These are phyloP conservation scores for Remorina albescens DNA, from an alignment of 2,797 vertebrate species.

Conservation along the genomic window DNA sequence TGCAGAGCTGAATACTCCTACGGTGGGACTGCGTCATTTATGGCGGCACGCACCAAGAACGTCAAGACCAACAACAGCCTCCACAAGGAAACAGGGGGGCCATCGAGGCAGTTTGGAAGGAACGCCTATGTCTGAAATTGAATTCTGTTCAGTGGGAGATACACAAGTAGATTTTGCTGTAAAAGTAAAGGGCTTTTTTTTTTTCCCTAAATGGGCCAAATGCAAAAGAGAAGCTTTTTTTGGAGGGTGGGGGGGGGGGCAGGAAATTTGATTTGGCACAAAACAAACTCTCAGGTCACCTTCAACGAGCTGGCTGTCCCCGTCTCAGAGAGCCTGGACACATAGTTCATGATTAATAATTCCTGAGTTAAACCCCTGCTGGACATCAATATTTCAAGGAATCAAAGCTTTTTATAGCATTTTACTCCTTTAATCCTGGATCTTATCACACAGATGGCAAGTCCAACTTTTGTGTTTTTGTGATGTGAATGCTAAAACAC, in stretches of 20 bases:
- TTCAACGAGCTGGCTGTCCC: slow-evolving; percentile 50
- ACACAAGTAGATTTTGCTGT: slow-evolving; percentile 71
- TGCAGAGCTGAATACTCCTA: slow-evolving; percentile 83
- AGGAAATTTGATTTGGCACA: slow-evolving; percentile 73
- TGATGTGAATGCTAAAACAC: neutral
- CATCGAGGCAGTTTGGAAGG: slow-evolving; percentile 89
- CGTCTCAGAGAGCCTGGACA: slow-evolving; percentile 4
- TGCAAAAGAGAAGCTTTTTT: slow-evolving; percentile 43
- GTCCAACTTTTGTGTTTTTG: neutral
- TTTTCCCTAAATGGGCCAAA: slow-evolving; percentile 45
- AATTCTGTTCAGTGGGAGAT: slow-evolving; percentile 25
- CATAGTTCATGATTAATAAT: neutral
- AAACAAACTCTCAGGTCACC: slow-evolving; percentile 64
- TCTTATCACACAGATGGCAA: neutral
- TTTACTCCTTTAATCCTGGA: neutral
- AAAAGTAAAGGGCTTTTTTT: slow-evolving; percentile 7
- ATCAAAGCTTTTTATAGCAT: neutral
- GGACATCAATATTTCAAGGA: neutral
- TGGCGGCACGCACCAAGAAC: slow-evolving; percentile 81
- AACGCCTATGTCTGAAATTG: slow-evolving; percentile 91
- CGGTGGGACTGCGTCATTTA: slow-evolving; percentile 83
- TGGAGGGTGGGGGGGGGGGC: no score
- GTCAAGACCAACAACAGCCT: slow-evolving; percentile 53
- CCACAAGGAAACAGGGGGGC: slow-evolving; percentile 64
- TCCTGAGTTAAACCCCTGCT: neutral